A percentile compares a stretch with the other conserved stretches of the same genome.
phyloP scores from a whole-genome alignment of 2,888 invertebrate genomes.

The Cecidostiba fungosa region DNA sequence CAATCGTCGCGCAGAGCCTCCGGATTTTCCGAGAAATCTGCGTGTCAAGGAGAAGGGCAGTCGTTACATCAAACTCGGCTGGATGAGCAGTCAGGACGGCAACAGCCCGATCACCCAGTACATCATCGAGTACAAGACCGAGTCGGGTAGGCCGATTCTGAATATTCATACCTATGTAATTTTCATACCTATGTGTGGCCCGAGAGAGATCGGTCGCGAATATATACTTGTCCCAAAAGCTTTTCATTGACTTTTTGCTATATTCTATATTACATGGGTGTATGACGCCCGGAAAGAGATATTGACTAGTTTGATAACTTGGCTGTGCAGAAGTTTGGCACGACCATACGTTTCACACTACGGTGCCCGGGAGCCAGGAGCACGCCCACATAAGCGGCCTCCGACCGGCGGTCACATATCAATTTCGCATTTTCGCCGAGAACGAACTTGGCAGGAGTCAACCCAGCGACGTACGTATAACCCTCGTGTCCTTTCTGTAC shows the following conservation, averaged over 20 bases:
- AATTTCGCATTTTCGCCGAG: constrained; percentile 93
- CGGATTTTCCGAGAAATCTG: constrained; percentile 93
- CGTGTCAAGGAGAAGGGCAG: constrained; percentile 92
- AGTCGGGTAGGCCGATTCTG: constrained; percentile 83
- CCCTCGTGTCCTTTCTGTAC: too few species aligned
- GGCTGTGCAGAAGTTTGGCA: constrained; percentile 88
- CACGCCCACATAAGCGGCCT: constrained; percentile 90
- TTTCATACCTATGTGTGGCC: too few species aligned
- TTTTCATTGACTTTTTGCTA: neutral
- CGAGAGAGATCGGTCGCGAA: too few species aligned
- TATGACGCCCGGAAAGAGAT: constrained; percentile 39
- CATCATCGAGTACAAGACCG: constrained; percentile 93
- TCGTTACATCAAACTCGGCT: constrained; percentile 91
- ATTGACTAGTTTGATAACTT: constrained; percentile 61
- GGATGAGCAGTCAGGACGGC: constrained; percentile 94
- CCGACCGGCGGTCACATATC: constrained; percentile 93
- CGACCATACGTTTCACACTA: constrained; percentile 89
- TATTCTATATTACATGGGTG: too few species aligned
- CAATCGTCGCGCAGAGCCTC: constrained; percentile 89
- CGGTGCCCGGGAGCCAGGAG: constrained; percentile 91
- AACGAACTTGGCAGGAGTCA: constrained; percentile 94
- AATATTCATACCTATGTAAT: too few species aligned
- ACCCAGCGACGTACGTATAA: constrained; percentile 89
- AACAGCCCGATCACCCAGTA: constrained; percentile 94
- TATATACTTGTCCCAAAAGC: neutral